Evolutionary conservation across 2,113 vertebrate genomes (phyloP).

Genomic region (Zootoca vivipara): DNA sequence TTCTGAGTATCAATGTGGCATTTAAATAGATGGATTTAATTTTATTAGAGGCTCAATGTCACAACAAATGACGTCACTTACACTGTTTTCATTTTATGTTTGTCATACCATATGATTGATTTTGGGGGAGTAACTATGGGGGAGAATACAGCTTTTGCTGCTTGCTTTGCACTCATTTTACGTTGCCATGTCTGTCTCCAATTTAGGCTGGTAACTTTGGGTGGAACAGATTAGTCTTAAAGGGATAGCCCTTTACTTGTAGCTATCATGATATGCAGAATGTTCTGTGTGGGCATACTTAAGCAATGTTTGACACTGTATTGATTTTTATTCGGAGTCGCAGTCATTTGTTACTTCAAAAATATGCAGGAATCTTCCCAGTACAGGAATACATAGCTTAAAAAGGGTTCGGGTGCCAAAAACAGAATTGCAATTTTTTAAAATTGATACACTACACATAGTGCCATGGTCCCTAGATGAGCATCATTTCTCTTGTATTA

Average conservation of each 20-base stretch:
- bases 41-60: background rate
- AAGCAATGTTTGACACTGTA: background rate
- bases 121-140: background rate
- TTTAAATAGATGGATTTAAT: constrained; percentile 43
- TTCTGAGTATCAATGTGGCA: constrained; percentile 37
- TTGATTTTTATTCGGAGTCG: constrained; percentile 20
- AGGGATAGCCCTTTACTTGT: background rate
- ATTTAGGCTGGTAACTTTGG: background rate
- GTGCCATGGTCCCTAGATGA: background rate
- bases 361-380: constrained; percentile 21
- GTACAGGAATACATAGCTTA: constrained; percentile 44
- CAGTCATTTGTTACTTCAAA: constrained; percentile 4
- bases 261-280: background rate
- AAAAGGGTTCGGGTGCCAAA: constrained; percentile 13
- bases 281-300: background rate
- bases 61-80: constrained; percentile 2
- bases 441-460: background rate
- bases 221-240: background rate
- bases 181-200: background rate
- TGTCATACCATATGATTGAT: background rate
- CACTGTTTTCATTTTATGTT: background rate
- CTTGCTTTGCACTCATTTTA: background rate
- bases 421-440: background rate
- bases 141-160: constrained; percentile 2
- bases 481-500: constrained; percentile 38